These are phyloP conservation scores for Amphipyra tragopoginis DNA, from an alignment of 2,888 invertebrate genomes.

Conservation along the genomic window DNA sequence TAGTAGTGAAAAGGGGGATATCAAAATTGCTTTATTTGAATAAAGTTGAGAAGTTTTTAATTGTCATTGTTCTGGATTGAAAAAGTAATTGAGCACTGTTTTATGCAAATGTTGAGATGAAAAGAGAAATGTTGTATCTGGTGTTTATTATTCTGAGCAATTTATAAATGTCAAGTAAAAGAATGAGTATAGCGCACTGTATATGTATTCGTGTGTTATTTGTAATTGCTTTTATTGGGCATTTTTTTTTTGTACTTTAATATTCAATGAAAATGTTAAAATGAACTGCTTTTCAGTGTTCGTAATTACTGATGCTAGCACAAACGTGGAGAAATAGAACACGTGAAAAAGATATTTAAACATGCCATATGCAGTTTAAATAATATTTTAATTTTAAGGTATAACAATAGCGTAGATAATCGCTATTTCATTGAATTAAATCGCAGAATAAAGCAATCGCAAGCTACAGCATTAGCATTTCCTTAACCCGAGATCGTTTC, in stretches of 20 bases:
- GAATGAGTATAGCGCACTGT: constrained; percentile 14
- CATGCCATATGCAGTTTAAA: too few relatives aligned
- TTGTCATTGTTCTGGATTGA: constrained; percentile 37
- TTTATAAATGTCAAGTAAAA: constrained; percentile 30
- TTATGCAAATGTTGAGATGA: constrained; percentile 27
- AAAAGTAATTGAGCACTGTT: constrained; percentile 40
- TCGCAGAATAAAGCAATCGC: not conserved
- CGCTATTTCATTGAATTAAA: not conserved
- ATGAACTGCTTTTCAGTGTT: not conserved
- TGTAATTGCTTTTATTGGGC: too few relatives aligned
- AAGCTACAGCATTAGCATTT: constrained; percentile 10
- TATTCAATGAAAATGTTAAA: not conserved
- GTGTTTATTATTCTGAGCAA: constrained; percentile 30
- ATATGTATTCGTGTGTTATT: too few relatives aligned
- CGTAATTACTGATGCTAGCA: too few relatives aligned
- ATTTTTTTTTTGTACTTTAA: not conserved
- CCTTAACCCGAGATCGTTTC: not conserved
- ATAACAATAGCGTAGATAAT: too few relatives aligned
- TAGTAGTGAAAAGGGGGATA: constrained; percentile 30
- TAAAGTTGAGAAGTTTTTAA: constrained; percentile 40
- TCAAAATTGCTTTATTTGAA: constrained; percentile 42
- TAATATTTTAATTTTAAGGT: too few relatives aligned
- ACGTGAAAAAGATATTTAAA: too few relatives aligned
- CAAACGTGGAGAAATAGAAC: too few relatives aligned
- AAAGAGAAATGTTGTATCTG: constrained; percentile 20